These are phyloP conservation scores for Xyliphius kryptos DNA, from an alignment of 2,113 vertebrate species.

Conservation along the genomic window DNA sequence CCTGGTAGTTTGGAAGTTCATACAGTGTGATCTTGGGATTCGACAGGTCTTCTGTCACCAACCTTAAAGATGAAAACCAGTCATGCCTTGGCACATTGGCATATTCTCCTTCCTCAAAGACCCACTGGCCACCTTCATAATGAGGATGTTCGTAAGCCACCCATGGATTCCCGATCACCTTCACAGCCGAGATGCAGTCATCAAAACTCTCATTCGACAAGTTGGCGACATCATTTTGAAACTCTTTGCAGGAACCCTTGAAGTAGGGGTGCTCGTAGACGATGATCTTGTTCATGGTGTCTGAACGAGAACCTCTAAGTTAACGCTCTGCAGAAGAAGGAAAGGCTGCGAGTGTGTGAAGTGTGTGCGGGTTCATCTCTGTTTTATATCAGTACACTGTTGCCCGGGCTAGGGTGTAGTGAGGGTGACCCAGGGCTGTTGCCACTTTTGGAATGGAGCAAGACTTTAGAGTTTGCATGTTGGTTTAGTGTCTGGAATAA, in stretches of 20 bases:
- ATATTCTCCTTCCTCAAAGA: slow-evolving; percentile 25
- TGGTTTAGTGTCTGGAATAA: too few species aligned
- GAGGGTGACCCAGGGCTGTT: too few species aligned
- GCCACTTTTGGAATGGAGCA: too few species aligned
- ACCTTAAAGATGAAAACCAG: slow-evolving; percentile 4
- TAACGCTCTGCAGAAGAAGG: too few species aligned
- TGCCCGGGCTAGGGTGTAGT: too few species aligned
- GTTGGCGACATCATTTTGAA: neutral
- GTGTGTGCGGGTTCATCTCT: too few species aligned
- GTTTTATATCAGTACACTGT: too few species aligned
- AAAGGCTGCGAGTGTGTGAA: too few species aligned
- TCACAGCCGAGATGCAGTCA: slow-evolving; percentile 12
- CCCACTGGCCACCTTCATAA: neutral
- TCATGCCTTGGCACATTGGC: neutral
- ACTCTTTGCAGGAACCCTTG: slow-evolving; percentile 9
- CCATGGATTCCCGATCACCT: slow-evolving; percentile 20
- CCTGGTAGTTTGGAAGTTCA: neutral
- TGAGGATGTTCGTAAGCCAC: neutral
- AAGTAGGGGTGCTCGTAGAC: neutral
- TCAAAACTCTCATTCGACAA: neutral
- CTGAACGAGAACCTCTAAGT: neutral
- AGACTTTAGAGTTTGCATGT: too few species aligned
- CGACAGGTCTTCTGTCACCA: slow-evolving; percentile 12
- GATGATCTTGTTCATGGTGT: slow-evolving; percentile 22
- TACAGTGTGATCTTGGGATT: slow-evolving; percentile 31